These are phyloP conservation scores for Bombus pyrosoma DNA, from an alignment of 1,140 invertebrate genomes.

Conservation along the genomic window DNA sequence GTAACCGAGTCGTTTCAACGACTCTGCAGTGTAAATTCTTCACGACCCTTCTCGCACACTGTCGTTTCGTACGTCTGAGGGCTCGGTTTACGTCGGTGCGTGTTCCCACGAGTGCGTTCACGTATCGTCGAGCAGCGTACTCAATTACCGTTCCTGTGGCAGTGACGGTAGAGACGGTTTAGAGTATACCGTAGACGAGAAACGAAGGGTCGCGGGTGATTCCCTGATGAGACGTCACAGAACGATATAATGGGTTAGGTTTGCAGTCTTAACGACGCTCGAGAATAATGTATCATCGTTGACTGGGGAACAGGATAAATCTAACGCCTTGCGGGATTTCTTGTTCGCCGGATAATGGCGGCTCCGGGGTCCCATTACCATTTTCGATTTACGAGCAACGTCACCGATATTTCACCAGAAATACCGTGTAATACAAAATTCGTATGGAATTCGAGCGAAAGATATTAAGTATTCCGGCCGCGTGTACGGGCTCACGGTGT, in stretches of 20 bases:
- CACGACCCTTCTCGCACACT: slow-evolving; percentile 35
- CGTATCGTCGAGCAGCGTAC: slow-evolving; percentile 20
- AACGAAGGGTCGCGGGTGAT: background rate
- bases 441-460: slow-evolving; percentile 40
- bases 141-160: slow-evolving; percentile 27
- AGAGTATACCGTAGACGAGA: background rate
- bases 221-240: slow-evolving; percentile 38
- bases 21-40: slow-evolving; percentile 49
- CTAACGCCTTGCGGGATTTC: slow-evolving; percentile 61
- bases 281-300: slow-evolving; percentile 50
- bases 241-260: slow-evolving; percentile 31
- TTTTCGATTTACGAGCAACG: slow-evolving; percentile 57
- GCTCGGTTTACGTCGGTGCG: slow-evolving; percentile 24
- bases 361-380: slow-evolving; percentile 51
- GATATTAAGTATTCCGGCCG: slow-evolving; percentile 54
- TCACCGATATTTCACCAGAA: slow-evolving; percentile 60
- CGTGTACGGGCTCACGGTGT: slow-evolving; percentile 17
- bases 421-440: slow-evolving; percentile 59
- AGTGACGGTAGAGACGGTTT: slow-evolving; percentile 16
- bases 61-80: slow-evolving; percentile 19
- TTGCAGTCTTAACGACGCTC: slow-evolving; percentile 45
- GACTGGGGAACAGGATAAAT: slow-evolving; percentile 54
- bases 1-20: slow-evolving; percentile 48
- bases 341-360: slow-evolving; percentile 46
- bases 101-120: background rate